phyloP scores from a whole-genome alignment of 2,888 invertebrate genomes.

The Drymonia ruficornis region DNA sequence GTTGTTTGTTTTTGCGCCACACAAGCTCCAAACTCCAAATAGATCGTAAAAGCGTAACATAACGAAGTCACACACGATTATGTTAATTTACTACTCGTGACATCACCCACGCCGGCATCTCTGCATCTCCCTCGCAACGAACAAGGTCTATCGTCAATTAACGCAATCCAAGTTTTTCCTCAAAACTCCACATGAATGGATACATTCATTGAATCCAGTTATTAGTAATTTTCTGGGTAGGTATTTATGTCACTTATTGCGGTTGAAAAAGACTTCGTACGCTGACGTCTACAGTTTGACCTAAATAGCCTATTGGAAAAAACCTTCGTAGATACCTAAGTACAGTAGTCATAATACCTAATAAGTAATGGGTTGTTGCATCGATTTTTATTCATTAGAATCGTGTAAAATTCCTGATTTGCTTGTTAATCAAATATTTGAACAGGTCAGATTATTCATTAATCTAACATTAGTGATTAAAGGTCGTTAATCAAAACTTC shows the following conservation, averaged over 20 bases:
- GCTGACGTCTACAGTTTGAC: constrained; percentile 1
- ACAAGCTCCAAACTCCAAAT: constrained; percentile 16
- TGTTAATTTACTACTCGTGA: constrained; percentile 71
- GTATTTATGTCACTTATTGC: constrained; percentile 13
- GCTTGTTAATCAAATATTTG: neutral
- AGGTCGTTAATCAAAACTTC: constrained; percentile 20
- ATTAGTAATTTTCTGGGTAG: constrained; percentile 19
- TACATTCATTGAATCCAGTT: constrained; percentile 13
- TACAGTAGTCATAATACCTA: neutral
- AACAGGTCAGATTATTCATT: neutral
- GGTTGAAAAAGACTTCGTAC: constrained; percentile 13
- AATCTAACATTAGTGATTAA: neutral
- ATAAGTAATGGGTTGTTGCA: too few relatives aligned
- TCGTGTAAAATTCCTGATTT: neutral
- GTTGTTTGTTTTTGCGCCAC: constrained; percentile 16
- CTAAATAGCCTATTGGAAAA: neutral
- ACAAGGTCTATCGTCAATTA: constrained; percentile 17
- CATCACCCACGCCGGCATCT: constrained; percentile 49
- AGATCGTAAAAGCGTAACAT: constrained; percentile 26
- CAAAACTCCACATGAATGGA: constrained; percentile 15
- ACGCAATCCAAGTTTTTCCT: constrained; percentile 11
- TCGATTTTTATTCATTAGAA: neutral
- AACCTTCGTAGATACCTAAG: neutral
- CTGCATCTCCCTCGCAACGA: constrained; percentile 8
- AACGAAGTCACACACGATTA: constrained; percentile 52